A percentile compares a stretch with the other conserved stretches of the same genome.
These are phyloP conservation scores for Enoplolaimus lenunculus DNA, from an alignment of 2,888 invertebrate species.

Conservation along the genomic window DNA sequence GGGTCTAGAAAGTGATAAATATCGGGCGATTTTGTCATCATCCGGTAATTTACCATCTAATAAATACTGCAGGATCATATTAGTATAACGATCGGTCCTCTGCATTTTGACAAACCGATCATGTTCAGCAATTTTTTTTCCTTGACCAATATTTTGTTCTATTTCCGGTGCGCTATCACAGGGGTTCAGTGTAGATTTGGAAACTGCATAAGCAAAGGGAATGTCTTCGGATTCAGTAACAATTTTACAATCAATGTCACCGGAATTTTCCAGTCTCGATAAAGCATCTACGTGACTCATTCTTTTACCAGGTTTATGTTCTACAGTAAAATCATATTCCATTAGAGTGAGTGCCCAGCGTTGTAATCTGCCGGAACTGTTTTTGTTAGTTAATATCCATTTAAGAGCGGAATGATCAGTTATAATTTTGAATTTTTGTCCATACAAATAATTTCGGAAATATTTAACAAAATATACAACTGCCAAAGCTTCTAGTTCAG, in stretches of 20 bases:
- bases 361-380: not conserved
- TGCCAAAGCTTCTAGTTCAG: slow-evolving; percentile 17
- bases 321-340: not conserved
- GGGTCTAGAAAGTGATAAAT: no score
- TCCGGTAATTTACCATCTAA: no score
- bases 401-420: slow-evolving; percentile 16
- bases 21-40: no score
- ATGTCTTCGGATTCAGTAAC: no score
- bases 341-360: not conserved
- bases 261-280: not conserved
- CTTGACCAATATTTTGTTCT: no score
- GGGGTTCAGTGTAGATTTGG: no score
- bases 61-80: no score
- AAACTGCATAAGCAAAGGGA: no score
- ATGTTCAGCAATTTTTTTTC: no score
- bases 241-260: not conserved
- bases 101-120: no score
- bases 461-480: slow-evolving; percentile 7
- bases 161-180: no score
- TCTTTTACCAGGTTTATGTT: not conserved
- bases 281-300: not conserved
- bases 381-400: not conserved
- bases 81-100: no score
- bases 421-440: not conserved
- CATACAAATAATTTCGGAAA: slow-evolving; percentile 13